These are phyloP conservation scores for Lycophotia porphyrea DNA, from an alignment of 2,888 invertebrate species.

Conservation along the genomic window DNA sequence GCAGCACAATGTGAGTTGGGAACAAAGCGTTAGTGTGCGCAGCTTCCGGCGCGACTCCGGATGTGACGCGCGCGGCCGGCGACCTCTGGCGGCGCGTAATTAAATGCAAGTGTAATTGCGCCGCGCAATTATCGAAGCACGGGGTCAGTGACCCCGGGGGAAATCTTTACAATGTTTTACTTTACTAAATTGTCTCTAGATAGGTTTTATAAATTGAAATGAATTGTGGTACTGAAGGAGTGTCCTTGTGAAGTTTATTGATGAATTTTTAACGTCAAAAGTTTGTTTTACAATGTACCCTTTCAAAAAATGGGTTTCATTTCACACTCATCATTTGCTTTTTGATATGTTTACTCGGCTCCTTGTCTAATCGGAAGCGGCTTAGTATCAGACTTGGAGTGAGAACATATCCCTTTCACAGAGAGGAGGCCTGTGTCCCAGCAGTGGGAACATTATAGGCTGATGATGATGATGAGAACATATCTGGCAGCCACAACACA, in stretches of 20 bases:
- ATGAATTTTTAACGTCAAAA: neutral
- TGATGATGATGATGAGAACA: too few relatives aligned
- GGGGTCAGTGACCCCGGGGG: conserved; percentile 54
- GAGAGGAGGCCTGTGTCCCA: too few relatives aligned
- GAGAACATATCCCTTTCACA: too few relatives aligned
- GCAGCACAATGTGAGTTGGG: conserved; percentile 56
- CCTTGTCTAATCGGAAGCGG: too few relatives aligned
- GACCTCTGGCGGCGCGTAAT: conserved; percentile 71
- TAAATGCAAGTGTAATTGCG: conserved; percentile 74
- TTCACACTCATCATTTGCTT: neutral
- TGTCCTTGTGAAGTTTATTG: neutral
- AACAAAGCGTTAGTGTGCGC: conserved; percentile 70
- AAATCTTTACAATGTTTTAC: conserved; percentile 38
- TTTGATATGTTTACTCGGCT: neutral
- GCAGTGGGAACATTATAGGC: too few relatives aligned
- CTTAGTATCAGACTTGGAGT: too few relatives aligned
- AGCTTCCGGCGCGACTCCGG: conserved; percentile 73
- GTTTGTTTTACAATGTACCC: neutral
- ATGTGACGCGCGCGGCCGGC: conserved; percentile 68
- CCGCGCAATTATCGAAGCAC: conserved; percentile 61
- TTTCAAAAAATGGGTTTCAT: neutral
- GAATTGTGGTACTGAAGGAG: neutral
- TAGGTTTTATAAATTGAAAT: neutral
- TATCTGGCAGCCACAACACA: neutral
- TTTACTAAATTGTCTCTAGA: conserved; percentile 1